Base-by-base conservation (phyloP, 1,140 invertebrate genomes). In the Mycetomoellerius zeteki region DNA sequence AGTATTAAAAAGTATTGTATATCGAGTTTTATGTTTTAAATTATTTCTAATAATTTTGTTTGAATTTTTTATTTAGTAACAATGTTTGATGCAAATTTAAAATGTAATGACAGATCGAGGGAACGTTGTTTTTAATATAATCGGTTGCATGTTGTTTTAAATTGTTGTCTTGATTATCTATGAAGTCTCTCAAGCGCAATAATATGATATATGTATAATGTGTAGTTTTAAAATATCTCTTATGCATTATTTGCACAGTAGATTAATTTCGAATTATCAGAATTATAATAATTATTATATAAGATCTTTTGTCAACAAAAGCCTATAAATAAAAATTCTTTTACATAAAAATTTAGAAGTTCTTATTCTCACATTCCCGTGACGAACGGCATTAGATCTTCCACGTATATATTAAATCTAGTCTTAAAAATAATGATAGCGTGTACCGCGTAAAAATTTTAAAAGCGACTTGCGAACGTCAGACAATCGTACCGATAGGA, bases 371-470 rank as follows among this genome's bases (percentile, higher is more conserved):
- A 16, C 64, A 56, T 71, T 91, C 30, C 56, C 78, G 67, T 87
- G 87, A 65, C 54, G 19, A 75, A 60, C 71, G 58, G 71, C 69
- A 67, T 64, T 87, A 84, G 71, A 86, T 85, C 69, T 80, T 73
- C 33, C 37, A 43, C 30, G 27, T 52, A 62, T 84, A 76, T 81
- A 89, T 91, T 91, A 91, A 91, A 91, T 86, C 50, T 56, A 80
- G n/a, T 8, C 62, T 58, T 86, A 82, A 87, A 86, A 91, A 82
- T 89, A 91, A 91, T 82, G 85, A 80, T 91, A 91, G 89, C 89
- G 87, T 91, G 87, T 56, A 56, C 56, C 21, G 37, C 12, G 54
- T 54, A 76, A 77, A 86, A 90, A 91, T 91, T 85, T 60, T 33
- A 60, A 85, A 88, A 85, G 72, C 24, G 54, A 86, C 77, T 43